Evolutionary conservation across 2,888 invertebrate species (phyloP).

Genomic region (Tanytarsus gracilentus): DNA sequence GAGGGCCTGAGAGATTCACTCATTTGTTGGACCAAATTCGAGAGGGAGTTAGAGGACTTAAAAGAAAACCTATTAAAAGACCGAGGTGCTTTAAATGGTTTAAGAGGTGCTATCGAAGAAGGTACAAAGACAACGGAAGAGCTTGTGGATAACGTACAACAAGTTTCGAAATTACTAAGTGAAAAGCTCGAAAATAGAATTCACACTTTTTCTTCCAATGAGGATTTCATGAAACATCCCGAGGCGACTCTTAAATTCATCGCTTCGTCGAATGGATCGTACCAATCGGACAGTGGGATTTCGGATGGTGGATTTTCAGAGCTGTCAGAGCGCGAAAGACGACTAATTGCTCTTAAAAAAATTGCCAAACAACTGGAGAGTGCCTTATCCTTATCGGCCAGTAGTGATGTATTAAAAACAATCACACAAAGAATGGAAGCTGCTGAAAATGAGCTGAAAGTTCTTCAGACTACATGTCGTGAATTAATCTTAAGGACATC

Average conservation of each 20-base stretch:
- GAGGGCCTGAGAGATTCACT: conserved; percentile 62
- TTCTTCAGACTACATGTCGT: conserved; percentile 57
- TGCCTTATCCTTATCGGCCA: conserved; percentile 56
- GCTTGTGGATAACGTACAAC: conserved; percentile 42
- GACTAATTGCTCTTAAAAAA: conserved; percentile 55
- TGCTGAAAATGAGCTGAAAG: conserved; percentile 57
- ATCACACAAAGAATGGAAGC: conserved; percentile 48
- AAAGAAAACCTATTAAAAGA: conserved; percentile 68
- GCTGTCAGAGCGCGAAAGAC: conserved; percentile 55
- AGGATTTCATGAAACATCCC: conserved; percentile 26
- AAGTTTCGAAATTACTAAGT: conserved; percentile 42
- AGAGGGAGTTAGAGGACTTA: conserved; percentile 64
- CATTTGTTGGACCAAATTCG: conserved; percentile 66
- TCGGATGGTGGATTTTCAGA: conserved; percentile 54
- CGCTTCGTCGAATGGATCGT: conserved; percentile 48
- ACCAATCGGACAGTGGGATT: conserved; percentile 60
- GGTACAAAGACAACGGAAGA: conserved; percentile 41
- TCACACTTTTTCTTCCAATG: conserved; percentile 19
- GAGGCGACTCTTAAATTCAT: conserved; percentile 28
- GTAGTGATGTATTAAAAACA: conserved; percentile 53
- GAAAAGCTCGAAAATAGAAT: conserved; percentile 43
- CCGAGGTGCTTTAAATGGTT: conserved; percentile 42
- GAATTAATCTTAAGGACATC: conserved; percentile 47
- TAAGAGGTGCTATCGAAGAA: conserved; percentile 41
- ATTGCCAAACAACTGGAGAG: conserved; percentile 57